These are phyloP conservation scores for Diabrotica undecimpunctata DNA, from an alignment of 1,140 invertebrate species.

Conservation along the genomic window DNA sequence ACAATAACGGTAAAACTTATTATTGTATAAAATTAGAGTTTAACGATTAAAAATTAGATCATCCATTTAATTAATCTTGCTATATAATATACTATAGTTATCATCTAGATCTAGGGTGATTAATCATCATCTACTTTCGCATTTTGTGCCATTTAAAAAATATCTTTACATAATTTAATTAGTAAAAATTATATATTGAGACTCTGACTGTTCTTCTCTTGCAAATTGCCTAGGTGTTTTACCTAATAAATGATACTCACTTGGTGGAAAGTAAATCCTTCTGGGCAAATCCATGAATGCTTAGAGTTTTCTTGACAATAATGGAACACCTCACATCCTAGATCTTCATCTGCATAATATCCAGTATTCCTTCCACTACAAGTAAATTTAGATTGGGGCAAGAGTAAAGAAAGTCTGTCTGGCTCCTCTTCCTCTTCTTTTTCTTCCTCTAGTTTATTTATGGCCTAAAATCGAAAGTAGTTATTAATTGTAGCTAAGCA, in stretches of 20 bases:
- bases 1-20: too few relatives aligned
- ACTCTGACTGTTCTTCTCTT: too few relatives aligned
- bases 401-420: conserved; percentile 71
- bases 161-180: too few relatives aligned
- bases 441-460: conserved; percentile 50
- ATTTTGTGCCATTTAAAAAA: too few relatives aligned
- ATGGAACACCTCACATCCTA: conserved; percentile 90
- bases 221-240: too few relatives aligned
- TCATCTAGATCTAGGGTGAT: too few relatives aligned
- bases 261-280: conserved; percentile 89
- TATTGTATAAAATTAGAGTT: too few relatives aligned
- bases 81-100: too few relatives aligned
- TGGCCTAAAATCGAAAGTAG: background rate
- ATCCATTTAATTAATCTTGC: too few relatives aligned
- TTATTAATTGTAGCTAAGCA: background rate
- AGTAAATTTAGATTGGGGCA: conserved; percentile 80
- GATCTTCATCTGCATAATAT: conserved; percentile 86
- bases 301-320: conserved; percentile 87
- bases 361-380: conserved; percentile 78
- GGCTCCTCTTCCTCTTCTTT: conserved; percentile 81
- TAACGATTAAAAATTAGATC: too few relatives aligned
- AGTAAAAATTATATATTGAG: too few relatives aligned
- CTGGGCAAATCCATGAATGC: conserved; percentile 91
- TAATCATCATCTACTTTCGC: too few relatives aligned
- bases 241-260: conserved; percentile 50